Evolutionary conservation across 2,888 invertebrate genomes (phyloP), one percentile per base, ranked within the genome.

Genomic region (Cotesia congregata): DNA sequence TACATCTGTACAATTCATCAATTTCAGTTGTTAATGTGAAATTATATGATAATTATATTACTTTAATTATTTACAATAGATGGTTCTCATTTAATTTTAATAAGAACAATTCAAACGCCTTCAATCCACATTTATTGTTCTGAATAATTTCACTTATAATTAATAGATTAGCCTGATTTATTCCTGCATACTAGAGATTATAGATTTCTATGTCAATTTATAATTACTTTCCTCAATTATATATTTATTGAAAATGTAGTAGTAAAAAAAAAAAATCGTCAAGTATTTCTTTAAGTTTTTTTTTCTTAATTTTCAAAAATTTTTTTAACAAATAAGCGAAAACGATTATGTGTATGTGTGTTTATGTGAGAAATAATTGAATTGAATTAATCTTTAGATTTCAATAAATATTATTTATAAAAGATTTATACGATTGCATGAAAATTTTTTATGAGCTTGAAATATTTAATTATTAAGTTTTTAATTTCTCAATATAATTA

Each of bases 1-100:
- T 75, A 75, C 74, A 70, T 70, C 20, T 70, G 69, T 60, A 70
- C 69, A 70, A 20, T 70, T 70, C 30, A 59, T 59, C 9, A 70
- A 70, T 70, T 59, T 17, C 59, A 7, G n/a, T 50, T 17, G 20
- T 70, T 1, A 15, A 38, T 61, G 4, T 61, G 20, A 30, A 38
- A 30, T 30, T 40, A 50, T 50, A 9, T 39, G 30, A 38, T 61
- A 9, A 50, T 50, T 70, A n/a, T 38, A 12, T 30, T 60, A 38
- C 38, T 59, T 71, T 71, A n/a, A 15, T 39, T 71, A 71, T 71
- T 71, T 71, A 71, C 71, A 71, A 60, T 15, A 62, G 15, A 62
- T 62, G n/a, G 62, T 20, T 62, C 6, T 6, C 5, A 9, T 62
- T 3, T 62, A 17, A 9, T 62, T 62, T 62, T n/a, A 62, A 62